These are phyloP conservation scores for Etheostoma spectabile DNA, from an alignment of 2,113 vertebrate species.

Conservation along the genomic window DNA sequence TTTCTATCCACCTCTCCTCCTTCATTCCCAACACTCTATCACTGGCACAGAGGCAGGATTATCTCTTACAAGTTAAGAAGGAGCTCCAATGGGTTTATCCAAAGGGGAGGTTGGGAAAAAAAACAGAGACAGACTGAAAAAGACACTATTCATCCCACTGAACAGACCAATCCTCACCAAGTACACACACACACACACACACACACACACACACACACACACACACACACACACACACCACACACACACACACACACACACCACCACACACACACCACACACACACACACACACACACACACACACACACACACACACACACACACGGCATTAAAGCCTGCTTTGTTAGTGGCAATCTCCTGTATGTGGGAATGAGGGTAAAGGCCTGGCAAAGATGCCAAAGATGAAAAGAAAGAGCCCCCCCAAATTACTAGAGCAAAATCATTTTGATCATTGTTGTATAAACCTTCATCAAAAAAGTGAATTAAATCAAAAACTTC, in stretches of 20 bases:
- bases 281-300: slow-evolving; percentile 15
- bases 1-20: slow-evolving; percentile 12
- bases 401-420: slow-evolving; percentile 4
- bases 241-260: background rate
- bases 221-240: background rate
- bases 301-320: slow-evolving; percentile 10
- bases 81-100: slow-evolving; percentile 49
- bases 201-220: background rate
- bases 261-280: slow-evolving; percentile 15
- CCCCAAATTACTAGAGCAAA: background rate
- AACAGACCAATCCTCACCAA: slow-evolving; percentile 34
- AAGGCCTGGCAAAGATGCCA: slow-evolving; percentile 44
- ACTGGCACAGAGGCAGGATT: slow-evolving; percentile 60
- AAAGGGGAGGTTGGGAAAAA: slow-evolving; percentile 25
- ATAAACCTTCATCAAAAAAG: slow-evolving; percentile 1
- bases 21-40: slow-evolving; percentile 29
- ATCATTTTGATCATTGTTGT: slow-evolving; percentile 34
- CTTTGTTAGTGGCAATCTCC: slow-evolving; percentile 59
- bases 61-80: slow-evolving; percentile 55
- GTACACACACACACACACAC: slow-evolving; percentile 16
- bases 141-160: slow-evolving; percentile 60
- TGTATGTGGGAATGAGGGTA: slow-evolving; percentile 58
- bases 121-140: slow-evolving; percentile 54
- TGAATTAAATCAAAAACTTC: slow-evolving; percentile 22
- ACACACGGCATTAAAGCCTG: slow-evolving; percentile 47